phyloP scores from a whole-genome alignment of 2,113 vertebrate species.

The Papio anubis region DNA sequence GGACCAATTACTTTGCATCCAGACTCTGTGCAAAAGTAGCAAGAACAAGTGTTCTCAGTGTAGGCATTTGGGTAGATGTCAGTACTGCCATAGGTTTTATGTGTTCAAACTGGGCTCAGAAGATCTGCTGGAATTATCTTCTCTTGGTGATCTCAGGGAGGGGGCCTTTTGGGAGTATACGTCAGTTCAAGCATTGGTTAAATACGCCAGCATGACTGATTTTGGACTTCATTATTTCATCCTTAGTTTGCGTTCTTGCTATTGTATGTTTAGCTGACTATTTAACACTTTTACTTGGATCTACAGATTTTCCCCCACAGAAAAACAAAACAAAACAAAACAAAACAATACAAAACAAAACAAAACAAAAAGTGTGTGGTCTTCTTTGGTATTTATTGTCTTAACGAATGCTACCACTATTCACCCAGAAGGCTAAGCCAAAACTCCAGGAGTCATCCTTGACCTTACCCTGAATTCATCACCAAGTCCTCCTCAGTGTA shows the following conservation, averaged over 20 bases:
- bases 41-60: neutral
- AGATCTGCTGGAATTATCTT: neutral
- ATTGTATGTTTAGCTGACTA: neutral
- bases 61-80: neutral
- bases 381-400: neutral
- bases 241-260: neutral
- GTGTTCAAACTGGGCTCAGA: neutral
- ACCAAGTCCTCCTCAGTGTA: neutral
- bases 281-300: neutral
- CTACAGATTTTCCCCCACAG: neutral
- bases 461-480: neutral
- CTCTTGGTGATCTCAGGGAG: neutral
- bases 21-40: neutral
- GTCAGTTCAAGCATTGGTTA: neutral
- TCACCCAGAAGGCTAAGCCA: neutral
- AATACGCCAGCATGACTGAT: neutral
- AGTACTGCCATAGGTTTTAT: neutral
- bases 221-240: neutral
- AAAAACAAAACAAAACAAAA: neutral
- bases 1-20: neutral
- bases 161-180: neutral
- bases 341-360: neutral
- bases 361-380: neutral
- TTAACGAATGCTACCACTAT: neutral
- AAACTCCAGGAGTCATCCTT: neutral